These are phyloP conservation scores for Acleris holmiana DNA, from an alignment of 2,888 invertebrate species.

Conservation along the genomic window DNA sequence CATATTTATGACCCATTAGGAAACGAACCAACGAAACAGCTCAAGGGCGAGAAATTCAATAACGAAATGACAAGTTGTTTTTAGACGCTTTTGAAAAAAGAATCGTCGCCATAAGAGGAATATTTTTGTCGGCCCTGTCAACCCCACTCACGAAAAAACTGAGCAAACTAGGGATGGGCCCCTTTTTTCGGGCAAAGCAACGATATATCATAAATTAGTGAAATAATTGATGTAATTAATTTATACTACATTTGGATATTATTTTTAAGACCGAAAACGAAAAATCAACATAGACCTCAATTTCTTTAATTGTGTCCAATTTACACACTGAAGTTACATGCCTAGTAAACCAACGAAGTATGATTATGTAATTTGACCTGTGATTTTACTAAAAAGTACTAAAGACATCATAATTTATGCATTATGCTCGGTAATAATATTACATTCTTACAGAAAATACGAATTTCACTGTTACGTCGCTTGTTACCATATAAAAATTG, in stretches of 20 bases:
- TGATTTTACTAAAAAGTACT: too few relatives aligned
- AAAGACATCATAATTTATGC: too few relatives aligned
- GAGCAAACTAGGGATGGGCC: conserved; percentile 57
- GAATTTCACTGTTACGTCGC: conserved; percentile 5
- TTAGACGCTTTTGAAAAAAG: conserved; percentile 62
- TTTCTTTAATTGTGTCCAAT: too few relatives aligned
- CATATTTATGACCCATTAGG: conserved; percentile 70
- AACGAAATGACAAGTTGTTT: conserved; percentile 67
- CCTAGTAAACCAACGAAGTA: too few relatives aligned
- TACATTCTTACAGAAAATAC: neutral
- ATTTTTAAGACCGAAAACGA: too few relatives aligned
- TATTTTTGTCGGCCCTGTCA: conserved; percentile 75
- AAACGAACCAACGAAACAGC: conserved; percentile 48
- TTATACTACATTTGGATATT: too few relatives aligned
- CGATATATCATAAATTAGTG: neutral
- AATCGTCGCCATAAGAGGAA: conserved; percentile 67
- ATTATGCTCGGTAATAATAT: too few relatives aligned
- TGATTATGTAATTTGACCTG: too few relatives aligned
- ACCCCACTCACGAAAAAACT: conserved; percentile 70
- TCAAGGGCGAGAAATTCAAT: conserved; percentile 72
- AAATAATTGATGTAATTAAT: neutral
- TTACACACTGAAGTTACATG: too few relatives aligned
- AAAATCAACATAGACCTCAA: too few relatives aligned
- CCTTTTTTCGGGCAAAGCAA: neutral
- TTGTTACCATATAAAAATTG: conserved; percentile 24